Percentiles rank a stretch among this genome's conserved stretches.
Conservation (phyloP, 2,888 invertebrate species). For the Coenonympha arcania region DNA sequence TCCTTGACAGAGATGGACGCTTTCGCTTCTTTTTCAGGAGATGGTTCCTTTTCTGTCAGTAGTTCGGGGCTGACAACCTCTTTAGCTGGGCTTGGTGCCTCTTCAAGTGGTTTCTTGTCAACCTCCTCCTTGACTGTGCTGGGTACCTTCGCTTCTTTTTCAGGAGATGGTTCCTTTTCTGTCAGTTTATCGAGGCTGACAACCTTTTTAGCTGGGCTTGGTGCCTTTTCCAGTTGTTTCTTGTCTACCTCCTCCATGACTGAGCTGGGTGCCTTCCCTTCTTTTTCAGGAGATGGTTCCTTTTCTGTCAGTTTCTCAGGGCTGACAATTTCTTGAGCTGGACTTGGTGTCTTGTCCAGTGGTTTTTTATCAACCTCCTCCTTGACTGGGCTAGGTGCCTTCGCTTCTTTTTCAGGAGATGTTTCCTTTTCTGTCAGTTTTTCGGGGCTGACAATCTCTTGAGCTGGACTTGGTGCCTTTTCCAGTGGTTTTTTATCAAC, state of each 20-base stretch:
- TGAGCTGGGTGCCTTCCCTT: constrained; percentile 7
- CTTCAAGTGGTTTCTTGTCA: constrained; percentile 1
- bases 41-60: no score
- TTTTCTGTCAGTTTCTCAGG: neutral
- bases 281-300: constrained; percentile 10
- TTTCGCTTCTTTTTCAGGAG: neutral
- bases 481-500: constrained; percentile 16
- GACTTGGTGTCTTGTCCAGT: constrained; percentile 22
- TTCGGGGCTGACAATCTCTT: constrained; percentile 12
- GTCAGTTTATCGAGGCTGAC: neutral
- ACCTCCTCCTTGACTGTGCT: neutral
- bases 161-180: neutral
- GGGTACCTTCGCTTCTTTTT: neutral
- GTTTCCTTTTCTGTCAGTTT: neutral
- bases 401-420: constrained; percentile 5
- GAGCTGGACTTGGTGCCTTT: constrained; percentile 8
- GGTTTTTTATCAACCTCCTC: neutral
- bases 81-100: no score
- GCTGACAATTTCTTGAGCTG: neutral
- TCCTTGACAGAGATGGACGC: neutral
- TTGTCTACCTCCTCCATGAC: neutral
- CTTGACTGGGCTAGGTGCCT: neutral
- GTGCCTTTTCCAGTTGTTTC: neutral
- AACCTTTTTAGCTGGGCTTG: neutral
- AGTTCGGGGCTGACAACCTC: no score